Conservation (phyloP, 2,888 invertebrate genomes). For the Serripes groenlandicus region DNA sequence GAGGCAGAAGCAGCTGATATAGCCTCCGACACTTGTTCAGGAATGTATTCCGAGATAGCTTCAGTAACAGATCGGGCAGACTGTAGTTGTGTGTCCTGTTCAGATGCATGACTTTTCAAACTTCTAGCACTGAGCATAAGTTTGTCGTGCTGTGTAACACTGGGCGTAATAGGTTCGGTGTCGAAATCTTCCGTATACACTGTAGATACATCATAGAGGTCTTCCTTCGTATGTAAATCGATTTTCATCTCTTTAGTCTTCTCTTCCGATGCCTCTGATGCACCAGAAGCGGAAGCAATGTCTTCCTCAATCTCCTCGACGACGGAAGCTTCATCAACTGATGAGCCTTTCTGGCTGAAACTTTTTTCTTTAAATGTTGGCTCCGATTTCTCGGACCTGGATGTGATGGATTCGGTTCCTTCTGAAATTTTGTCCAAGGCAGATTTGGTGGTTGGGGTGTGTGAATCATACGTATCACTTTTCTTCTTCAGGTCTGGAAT, state of each 20-base stretch:
- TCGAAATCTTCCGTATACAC: constrained; percentile 74
- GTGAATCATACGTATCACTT: not conserved
- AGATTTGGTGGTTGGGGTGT: constrained; percentile 11
- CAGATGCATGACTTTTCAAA: constrained; percentile 49
- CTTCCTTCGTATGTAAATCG: constrained; percentile 54
- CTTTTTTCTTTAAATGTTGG: constrained; percentile 43
- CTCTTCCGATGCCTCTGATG: constrained; percentile 58
- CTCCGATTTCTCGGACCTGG: constrained; percentile 47
- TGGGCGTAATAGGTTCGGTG: constrained; percentile 57
- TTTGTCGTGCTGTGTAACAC: constrained; percentile 59
- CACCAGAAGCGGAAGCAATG: constrained; percentile 28
- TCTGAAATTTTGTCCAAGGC: constrained; percentile 78
- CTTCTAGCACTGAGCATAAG: constrained; percentile 64
- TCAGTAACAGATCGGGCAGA: constrained; percentile 64
- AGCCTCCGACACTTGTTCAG: constrained; percentile 62
- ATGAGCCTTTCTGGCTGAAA: constrained; percentile 15
- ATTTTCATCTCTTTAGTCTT: constrained; percentile 60
- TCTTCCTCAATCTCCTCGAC: constrained; percentile 59
- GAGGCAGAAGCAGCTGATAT: constrained; percentile 60
- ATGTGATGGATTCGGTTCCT: constrained; percentile 72
- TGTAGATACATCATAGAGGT: constrained; percentile 59
- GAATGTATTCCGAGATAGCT: constrained; percentile 76
- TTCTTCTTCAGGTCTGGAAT: constrained; percentile 4
- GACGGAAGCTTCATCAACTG: constrained; percentile 18
- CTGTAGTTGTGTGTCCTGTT: constrained; percentile 53